Evolutionary conservation across 2,888 invertebrate species (phyloP).

Genomic region (Deladenus siricidicola): DNA sequence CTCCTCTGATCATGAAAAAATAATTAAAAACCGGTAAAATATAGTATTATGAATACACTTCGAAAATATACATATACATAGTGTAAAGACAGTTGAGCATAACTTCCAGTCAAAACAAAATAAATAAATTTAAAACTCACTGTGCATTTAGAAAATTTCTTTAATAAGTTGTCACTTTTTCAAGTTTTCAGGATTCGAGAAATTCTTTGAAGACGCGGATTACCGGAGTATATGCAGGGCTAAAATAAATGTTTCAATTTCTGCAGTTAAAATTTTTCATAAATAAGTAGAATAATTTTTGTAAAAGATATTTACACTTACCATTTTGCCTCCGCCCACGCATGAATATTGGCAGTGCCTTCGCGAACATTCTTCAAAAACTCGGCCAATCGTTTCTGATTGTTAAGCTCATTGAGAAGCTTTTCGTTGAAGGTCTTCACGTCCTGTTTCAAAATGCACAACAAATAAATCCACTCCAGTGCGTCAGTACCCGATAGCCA

Average conservation of each 20-base stretch:
- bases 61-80: too few species aligned
- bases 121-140: too few species aligned
- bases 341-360: slow-evolving; percentile 32
- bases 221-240: slow-evolving; percentile 38
- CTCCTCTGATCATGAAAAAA: too few species aligned
- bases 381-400: slow-evolving; percentile 14
- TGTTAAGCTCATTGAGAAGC: slow-evolving; percentile 18
- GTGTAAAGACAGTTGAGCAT: too few species aligned
- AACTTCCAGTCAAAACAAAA: too few species aligned
- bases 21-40: too few species aligned
- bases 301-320: too few species aligned
- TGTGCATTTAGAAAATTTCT: too few species aligned
- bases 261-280: not conserved
- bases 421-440: slow-evolving; percentile 29
- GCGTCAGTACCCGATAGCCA: slow-evolving; percentile 33
- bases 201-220: slow-evolving; percentile 32
- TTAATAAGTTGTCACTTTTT: too few species aligned
- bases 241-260: slow-evolving; percentile 15
- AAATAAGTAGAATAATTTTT: too few species aligned
- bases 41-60: too few species aligned
- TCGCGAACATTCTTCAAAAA: slow-evolving; percentile 23
- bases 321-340: slow-evolving; percentile 45
- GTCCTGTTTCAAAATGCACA: slow-evolving; percentile 43
- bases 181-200: too few species aligned
- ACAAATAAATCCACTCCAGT: slow-evolving; percentile 44